These are phyloP conservation scores for Hemibagrus wyckioides DNA, from an alignment of 2,113 vertebrate species.

Conservation along the genomic window DNA sequence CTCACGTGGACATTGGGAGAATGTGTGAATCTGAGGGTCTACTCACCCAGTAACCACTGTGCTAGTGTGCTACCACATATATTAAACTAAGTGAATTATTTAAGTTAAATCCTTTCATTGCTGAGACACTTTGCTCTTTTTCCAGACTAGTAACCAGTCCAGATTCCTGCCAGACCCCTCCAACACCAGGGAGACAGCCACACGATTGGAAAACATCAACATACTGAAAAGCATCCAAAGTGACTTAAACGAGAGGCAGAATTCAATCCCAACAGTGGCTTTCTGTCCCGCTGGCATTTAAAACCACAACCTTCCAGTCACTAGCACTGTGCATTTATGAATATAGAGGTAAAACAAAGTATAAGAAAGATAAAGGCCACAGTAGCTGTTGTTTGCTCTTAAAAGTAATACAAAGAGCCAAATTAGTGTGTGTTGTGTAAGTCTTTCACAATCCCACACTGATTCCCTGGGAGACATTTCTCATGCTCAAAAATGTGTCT, in stretches of 20 bases:
- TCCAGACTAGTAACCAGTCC: not conserved
- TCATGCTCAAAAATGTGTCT: conserved; percentile 7
- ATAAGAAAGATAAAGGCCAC: not conserved
- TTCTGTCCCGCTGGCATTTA: not conserved
- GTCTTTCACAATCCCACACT: not conserved
- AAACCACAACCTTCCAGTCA: not conserved
- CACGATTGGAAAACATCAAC: not conserved
- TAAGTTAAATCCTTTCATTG: not conserved
- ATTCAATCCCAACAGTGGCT: not conserved
- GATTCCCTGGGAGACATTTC: not conserved
- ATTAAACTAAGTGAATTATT: not conserved
- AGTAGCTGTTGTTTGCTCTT: not conserved
- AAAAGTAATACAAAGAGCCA: not conserved
- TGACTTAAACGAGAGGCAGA: not conserved
- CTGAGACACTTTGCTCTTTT: not conserved
- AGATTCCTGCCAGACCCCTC: not conserved
- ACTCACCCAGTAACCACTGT: too few relatives aligned
- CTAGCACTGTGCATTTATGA: not conserved
- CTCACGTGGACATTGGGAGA: not conserved
- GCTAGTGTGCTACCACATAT: too few relatives aligned
- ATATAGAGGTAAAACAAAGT: not conserved
- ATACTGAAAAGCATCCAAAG: not conserved
- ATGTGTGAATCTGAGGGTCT: not conserved
- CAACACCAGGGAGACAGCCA: not conserved
- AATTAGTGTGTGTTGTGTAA: not conserved